Percentiles rank a stretch among this genome's conserved stretches.
These are phyloP conservation scores for Drosophila lini DNA, from an alignment of 1,140 invertebrate genomes.

Conservation along the genomic window DNA sequence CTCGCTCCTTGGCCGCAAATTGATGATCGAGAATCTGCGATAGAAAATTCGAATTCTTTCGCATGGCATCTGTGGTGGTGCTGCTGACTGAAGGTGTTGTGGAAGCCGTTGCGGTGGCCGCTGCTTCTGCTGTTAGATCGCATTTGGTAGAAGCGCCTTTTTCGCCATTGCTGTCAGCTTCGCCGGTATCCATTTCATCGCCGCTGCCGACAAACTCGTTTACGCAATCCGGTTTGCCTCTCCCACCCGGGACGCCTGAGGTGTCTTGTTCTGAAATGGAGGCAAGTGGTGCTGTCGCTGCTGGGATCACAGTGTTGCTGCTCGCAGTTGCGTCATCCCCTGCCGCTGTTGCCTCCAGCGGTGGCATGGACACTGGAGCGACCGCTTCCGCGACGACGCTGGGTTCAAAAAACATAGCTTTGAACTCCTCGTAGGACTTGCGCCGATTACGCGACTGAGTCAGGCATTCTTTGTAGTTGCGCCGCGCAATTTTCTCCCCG, in stretches of 20 bases:
- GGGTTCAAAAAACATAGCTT: conserved; percentile 75
- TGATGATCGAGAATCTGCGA: conserved; percentile 83
- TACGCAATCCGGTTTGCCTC: conserved; percentile 74
- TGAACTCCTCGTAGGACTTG: conserved; percentile 84
- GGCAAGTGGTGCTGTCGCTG: conserved; percentile 60
- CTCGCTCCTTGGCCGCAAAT: conserved; percentile 74
- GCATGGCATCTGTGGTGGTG: conserved; percentile 74
- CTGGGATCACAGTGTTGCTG: conserved; percentile 40
- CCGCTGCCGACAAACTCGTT: conserved; percentile 79
- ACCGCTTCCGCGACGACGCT: conserved; percentile 27
- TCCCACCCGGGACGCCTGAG: conserved; percentile 37
- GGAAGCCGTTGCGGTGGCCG: conserved; percentile 31
- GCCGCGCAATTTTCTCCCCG: conserved; percentile 70
- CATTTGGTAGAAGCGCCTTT: conserved; percentile 36
- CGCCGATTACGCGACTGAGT: conserved; percentile 83
- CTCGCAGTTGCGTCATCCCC: conserved; percentile 65
- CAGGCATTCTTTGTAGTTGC: conserved; percentile 80
- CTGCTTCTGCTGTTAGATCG: conserved; percentile 52
- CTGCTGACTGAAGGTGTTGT: conserved; percentile 13
- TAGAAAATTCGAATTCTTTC: conserved; percentile 84
- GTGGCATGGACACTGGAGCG: conserved; percentile 20
- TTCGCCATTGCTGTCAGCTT: conserved; percentile 39
- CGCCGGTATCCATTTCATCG: conserved; percentile 51
- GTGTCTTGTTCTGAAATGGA: conserved; percentile 83
- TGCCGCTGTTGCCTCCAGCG: conserved; percentile 16